A percentile compares a stretch with the other conserved stretches of the same genome.
Conservation (phyloP, 2,888 invertebrate species). For the Eilema griseolum region DNA sequence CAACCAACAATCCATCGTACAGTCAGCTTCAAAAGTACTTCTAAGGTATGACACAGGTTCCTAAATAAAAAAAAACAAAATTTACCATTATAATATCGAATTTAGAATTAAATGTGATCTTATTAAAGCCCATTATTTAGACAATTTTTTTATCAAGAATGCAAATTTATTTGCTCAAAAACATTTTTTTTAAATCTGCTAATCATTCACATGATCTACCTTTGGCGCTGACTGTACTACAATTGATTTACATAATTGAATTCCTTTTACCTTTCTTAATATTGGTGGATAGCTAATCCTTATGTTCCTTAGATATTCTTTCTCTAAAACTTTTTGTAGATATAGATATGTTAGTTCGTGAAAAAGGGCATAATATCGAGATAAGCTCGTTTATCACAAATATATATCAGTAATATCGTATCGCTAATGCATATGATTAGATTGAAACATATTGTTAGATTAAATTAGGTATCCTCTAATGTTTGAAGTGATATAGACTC, state of each 20-base stretch:
- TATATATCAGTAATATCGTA: not conserved
- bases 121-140: too few relatives aligned
- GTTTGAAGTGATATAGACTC: not conserved
- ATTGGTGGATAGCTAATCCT: not conserved
- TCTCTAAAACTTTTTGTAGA: not conserved
- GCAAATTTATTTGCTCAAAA: too few relatives aligned
- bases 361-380: not conserved
- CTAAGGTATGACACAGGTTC: too few relatives aligned
- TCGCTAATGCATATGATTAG: not conserved
- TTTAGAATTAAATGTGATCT: too few relatives aligned
- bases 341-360: too few relatives aligned
- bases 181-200: too few relatives aligned
- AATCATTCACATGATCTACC: too few relatives aligned
- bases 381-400: not conserved
- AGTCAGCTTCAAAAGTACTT: too few relatives aligned
- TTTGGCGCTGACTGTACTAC: not conserved
- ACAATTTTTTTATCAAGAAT: too few relatives aligned
- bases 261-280: not conserved
- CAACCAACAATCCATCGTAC: too few relatives aligned
- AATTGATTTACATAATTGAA: not conserved
- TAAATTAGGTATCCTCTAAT: not conserved
- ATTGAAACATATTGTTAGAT: not conserved
- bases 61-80: too few relatives aligned
- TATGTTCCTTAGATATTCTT: not conserved
- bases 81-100: too few relatives aligned